phyloP scores from a whole-genome alignment of 2,113 vertebrate genomes.

The Thermophis baileyi region DNA sequence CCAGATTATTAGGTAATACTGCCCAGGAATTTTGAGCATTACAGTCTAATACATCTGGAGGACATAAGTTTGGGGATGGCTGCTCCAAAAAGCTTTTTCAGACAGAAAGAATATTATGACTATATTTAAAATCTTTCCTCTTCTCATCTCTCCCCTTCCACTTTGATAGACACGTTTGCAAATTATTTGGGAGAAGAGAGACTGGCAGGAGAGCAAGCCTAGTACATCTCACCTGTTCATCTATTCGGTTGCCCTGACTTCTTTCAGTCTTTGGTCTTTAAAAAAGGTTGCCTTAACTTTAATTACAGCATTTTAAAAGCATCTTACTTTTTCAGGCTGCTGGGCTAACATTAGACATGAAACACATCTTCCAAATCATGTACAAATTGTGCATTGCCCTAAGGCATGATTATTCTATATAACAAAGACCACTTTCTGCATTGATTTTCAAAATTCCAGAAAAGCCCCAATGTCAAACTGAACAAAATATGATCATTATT shows the following conservation, averaged over 20 bases:
- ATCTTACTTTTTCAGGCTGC: not conserved
- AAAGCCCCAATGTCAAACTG: not conserved
- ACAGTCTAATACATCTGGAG: not conserved
- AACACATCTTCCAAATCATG: not conserved
- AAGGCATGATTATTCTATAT: not conserved
- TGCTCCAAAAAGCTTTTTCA: not conserved
- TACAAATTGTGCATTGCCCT: not conserved
- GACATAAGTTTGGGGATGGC: not conserved
- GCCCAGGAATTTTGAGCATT: not conserved
- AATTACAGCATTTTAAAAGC: not conserved
- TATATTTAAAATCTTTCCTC: not conserved
- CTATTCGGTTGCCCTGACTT: not conserved
- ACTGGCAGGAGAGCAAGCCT: not conserved
- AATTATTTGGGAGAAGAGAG: not conserved
- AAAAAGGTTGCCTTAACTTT: not conserved
- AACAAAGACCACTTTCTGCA: not conserved
- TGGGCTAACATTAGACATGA: not conserved
- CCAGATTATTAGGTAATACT: not conserved
- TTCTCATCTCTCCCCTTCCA: not conserved
- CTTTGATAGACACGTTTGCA: not conserved
- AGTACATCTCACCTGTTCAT: not conserved
- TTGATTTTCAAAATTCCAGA: not conserved
- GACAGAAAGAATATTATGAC: not conserved
- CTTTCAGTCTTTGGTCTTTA: not conserved
- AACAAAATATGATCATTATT: not conserved